Percentiles rank a stretch among this genome's conserved stretches.
Evolutionary conservation across 1,140 invertebrate genomes (phyloP).

Genomic region (Pachyrhynchus sulphureomaculatus): DNA sequence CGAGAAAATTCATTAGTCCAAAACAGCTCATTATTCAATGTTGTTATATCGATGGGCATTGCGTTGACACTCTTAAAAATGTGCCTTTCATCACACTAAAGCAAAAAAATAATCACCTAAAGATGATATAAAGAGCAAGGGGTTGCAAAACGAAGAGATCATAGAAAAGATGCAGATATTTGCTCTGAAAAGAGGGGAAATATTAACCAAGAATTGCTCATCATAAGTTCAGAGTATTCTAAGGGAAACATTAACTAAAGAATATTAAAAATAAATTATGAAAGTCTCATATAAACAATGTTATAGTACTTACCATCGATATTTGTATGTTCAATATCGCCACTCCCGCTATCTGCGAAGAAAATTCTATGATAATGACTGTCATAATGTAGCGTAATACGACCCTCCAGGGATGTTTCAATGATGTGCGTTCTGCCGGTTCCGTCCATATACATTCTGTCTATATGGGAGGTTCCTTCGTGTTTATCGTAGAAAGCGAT

Average conservation of each 20-base stretch:
- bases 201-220: no score
- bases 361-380: slow-evolving; percentile 54
- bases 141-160: no score
- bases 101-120: background rate
- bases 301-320: slow-evolving; percentile 52
- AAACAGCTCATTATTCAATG: slow-evolving; percentile 62
- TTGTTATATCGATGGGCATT: slow-evolving; percentile 56
- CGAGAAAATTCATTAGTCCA: slow-evolving; percentile 59
- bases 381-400: slow-evolving; percentile 59
- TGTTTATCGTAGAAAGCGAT: slow-evolving; percentile 57
- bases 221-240: no score
- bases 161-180: no score
- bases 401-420: slow-evolving; percentile 54
- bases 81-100: slow-evolving; percentile 49
- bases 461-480: slow-evolving; percentile 56
- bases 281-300: background rate
- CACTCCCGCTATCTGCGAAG: slow-evolving; percentile 57
- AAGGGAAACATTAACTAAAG: no score
- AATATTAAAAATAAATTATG: no score
- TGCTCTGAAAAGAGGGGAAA: no score
- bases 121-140: background rate
- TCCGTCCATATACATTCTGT: slow-evolving; percentile 62
- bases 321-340: slow-evolving; percentile 58
- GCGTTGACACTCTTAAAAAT: slow-evolving; percentile 50
- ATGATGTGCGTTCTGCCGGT: slow-evolving; percentile 54